phyloP scores from a whole-genome alignment of 2,797 vertebrate species.

The Sebastiscus tertius region DNA sequence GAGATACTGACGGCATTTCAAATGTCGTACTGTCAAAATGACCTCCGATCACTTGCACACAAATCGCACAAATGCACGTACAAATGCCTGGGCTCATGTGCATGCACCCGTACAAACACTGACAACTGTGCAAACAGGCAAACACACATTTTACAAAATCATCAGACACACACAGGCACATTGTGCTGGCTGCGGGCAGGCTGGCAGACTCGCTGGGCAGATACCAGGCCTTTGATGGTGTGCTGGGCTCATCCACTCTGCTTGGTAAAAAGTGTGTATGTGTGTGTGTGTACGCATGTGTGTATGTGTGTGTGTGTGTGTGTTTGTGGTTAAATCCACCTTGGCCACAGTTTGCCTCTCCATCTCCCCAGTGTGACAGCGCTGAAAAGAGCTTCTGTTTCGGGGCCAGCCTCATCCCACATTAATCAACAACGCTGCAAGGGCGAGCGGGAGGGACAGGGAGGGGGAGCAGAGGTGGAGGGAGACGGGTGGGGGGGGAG shows the following conservation, averaged over 20 bases:
- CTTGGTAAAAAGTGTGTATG: constrained; percentile 62
- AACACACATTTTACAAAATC: constrained; percentile 49
- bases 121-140: constrained; percentile 58
- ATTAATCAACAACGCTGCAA: constrained; percentile 75
- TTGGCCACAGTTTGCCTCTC: constrained; percentile 81
- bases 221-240: constrained; percentile 68
- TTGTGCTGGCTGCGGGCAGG: constrained; percentile 48
- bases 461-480: constrained; percentile 17
- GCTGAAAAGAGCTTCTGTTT: constrained; percentile 77
- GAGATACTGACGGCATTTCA: not conserved
- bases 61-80: not conserved
- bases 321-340: constrained; percentile 76
- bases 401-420: constrained; percentile 69
- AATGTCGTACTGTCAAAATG: not conserved
- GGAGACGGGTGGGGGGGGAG: not conserved
- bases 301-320: constrained; percentile 54
- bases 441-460: constrained; percentile 52
- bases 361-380: constrained; percentile 77
- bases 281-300: constrained; percentile 47
- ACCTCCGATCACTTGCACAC: not conserved
- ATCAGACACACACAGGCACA: constrained; percentile 31
- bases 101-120: constrained; percentile 27
- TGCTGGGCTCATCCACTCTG: constrained; percentile 65
- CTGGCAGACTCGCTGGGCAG: constrained; percentile 61
- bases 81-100: not conserved